phyloP scores from a whole-genome alignment of 2,797 vertebrate species.

The Ctenopoma kingsleyae region DNA sequence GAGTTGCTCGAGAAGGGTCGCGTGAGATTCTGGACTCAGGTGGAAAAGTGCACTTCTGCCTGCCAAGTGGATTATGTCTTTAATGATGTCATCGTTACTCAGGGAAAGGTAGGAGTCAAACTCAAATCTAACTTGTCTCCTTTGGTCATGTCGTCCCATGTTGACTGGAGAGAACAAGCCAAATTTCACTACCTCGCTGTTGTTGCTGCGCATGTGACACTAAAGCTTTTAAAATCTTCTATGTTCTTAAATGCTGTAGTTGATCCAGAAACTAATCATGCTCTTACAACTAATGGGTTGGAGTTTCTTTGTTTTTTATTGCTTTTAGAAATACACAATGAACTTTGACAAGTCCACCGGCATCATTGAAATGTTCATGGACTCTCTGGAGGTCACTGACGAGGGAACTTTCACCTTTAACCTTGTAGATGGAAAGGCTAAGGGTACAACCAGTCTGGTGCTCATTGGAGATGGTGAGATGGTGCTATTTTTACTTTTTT shows the following conservation, averaged over 20 bases:
- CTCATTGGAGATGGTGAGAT: conserved; percentile 93
- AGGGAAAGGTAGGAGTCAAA: conserved; percentile 87
- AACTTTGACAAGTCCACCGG: conserved; percentile 90
- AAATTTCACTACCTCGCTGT: too few species aligned
- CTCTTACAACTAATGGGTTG: not conserved
- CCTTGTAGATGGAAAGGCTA: conserved; percentile 95
- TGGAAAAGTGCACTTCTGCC: conserved; percentile 90
- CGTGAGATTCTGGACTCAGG: conserved; percentile 96
- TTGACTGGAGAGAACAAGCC: not conserved
- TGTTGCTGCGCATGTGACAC: too few species aligned
- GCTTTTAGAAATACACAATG: conserved; percentile 95
- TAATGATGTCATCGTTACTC: conserved; percentile 90
- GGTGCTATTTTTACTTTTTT: not conserved
- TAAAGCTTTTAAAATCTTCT: too few species aligned
- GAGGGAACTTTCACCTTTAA: conserved; percentile 98
- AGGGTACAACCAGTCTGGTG: conserved; percentile 94
- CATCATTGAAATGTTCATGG: conserved; percentile 97
- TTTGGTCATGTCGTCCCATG: not conserved
- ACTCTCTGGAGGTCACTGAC: conserved; percentile 92
- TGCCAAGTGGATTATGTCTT: conserved; percentile 93
- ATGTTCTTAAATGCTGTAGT: too few species aligned
- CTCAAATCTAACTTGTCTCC: not conserved
- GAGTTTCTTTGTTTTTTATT: conserved; percentile 3
- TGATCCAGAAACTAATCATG: too few species aligned
- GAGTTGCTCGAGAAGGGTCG: conserved; percentile 96